Base-by-base conservation (phyloP, 2,888 invertebrate genomes). In the Osmoderma eremita region DNA sequence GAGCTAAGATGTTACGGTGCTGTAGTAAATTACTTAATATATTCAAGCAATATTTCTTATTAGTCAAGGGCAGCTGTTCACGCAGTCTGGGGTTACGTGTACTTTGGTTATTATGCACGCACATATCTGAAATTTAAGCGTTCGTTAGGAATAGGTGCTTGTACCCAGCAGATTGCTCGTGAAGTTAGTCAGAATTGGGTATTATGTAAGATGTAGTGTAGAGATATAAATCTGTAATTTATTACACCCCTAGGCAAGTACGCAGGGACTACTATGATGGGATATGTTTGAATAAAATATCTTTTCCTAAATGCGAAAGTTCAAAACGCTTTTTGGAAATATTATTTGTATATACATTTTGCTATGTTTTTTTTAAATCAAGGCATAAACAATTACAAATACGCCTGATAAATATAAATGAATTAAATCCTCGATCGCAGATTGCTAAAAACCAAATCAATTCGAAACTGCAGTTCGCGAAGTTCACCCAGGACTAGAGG, bases 21-120 rank as follows among this genome's bases (percentile, higher is more conserved):
- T 49, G 41, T 53, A 69, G 70, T 67, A 74, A 75, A 77, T 75
- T 74, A 75, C 73, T 74, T 77, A 79, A 79, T 80, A 80, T 80
- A 79, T 79, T 80, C 79, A 77, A 77, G 79, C 77, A 77, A 79
- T 80, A 80, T 79, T 80, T 81, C 80, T 79, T 79, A 79, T 81
- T 80, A 80, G 81, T 81, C 80, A 80, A 79, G 80, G 80, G 78
- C 80, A 81, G 80, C 80, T 81, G 78, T 77, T 61, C 58, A 61
- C 58, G 58, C 58, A 61, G 30, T 61, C 58, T 61, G 58, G 12
- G 17, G 48, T 13, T 61, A 61, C 48, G 13, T 45, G 30, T 48
- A 48, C 8, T 39, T 18, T 45, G 30, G 58, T 61, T 61, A 45
- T 24, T 45, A 56, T 41, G 42, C n/a, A n/a, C n/a, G n/a, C n/a